Evolutionary conservation across 2,113 vertebrate genomes (phyloP).

Genomic region (Lepus americanus): DNA sequence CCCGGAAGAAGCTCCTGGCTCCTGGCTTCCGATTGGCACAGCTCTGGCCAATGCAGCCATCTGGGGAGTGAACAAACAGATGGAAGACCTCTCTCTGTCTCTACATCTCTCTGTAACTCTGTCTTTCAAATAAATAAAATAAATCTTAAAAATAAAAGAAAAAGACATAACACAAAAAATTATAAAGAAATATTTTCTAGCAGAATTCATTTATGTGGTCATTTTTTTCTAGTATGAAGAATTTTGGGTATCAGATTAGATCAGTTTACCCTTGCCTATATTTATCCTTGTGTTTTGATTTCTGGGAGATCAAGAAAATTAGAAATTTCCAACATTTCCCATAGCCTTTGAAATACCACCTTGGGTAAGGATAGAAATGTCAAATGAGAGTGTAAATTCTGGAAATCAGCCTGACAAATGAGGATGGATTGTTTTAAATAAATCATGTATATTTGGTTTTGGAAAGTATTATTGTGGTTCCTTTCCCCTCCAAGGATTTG

Average conservation of each 20-base stretch:
- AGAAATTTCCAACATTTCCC: slow-evolving; percentile 46
- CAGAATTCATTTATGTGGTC: neutral
- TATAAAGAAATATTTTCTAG: neutral
- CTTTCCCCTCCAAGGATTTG: slow-evolving; percentile 32
- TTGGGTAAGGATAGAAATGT: slow-evolving; percentile 35
- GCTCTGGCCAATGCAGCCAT: no score
- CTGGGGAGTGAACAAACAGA: no score
- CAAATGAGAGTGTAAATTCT: slow-evolving; percentile 62
- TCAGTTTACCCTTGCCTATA: neutral
- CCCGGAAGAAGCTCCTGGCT: no score
- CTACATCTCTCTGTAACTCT: no score
- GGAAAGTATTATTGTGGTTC: slow-evolving; percentile 36
- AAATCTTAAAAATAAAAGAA: no score
- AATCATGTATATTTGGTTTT: slow-evolving; percentile 48
- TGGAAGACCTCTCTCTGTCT: no score
- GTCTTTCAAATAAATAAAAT: no score
- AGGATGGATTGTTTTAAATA: slow-evolving; percentile 14
- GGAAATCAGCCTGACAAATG: slow-evolving; percentile 33
- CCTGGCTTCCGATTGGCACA: no score
- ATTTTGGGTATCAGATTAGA: slow-evolving; percentile 46
- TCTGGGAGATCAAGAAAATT: neutral
- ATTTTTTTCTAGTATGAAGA: slow-evolving; percentile 44
- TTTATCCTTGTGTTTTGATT: slow-evolving; percentile 70
- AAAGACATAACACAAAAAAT: no score
- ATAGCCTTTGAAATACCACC: slow-evolving; percentile 50